Evolutionary conservation across 2,888 invertebrate genomes (phyloP).

Genomic region (Mayetiola destructor): DNA sequence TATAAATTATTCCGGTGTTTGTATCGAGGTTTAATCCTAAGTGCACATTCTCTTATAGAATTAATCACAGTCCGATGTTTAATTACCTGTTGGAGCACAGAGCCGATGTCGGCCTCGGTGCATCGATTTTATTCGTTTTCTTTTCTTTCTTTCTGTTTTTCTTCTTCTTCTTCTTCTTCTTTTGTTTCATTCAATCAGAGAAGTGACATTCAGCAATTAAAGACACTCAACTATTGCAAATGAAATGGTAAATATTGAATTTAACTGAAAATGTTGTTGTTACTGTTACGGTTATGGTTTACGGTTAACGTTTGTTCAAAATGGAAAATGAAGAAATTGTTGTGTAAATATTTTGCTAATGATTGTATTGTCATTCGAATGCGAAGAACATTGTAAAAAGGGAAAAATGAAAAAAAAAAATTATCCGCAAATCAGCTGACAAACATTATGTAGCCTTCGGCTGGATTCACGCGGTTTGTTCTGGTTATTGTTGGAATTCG

Average conservation of each 20-base stretch:
- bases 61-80: too few species aligned
- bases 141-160: background rate
- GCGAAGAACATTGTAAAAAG: background rate
- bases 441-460: too few species aligned
- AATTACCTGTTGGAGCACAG: too few species aligned
- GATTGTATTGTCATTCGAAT: slow-evolving; percentile 15
- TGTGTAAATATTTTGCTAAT: background rate
- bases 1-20: slow-evolving; percentile 37
- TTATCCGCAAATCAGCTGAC: background rate
- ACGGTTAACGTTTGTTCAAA: background rate
- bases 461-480: too few species aligned
- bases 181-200: too few species aligned
- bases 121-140: too few species aligned
- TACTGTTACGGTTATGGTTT: slow-evolving; percentile 17
- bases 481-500: too few species aligned
- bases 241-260: slow-evolving; percentile 25
- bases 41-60: slow-evolving; percentile 15
- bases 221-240: slow-evolving; percentile 33
- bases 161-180: background rate
- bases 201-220: slow-evolving; percentile 2
- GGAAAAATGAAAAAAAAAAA: background rate
- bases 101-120: too few species aligned
- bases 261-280: background rate
- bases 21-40: slow-evolving; percentile 18
- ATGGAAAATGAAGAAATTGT: slow-evolving; percentile 1